These are phyloP conservation scores for Petrolisthes cinctipes DNA, from an alignment of 2,888 invertebrate species.

Conservation along the genomic window DNA sequence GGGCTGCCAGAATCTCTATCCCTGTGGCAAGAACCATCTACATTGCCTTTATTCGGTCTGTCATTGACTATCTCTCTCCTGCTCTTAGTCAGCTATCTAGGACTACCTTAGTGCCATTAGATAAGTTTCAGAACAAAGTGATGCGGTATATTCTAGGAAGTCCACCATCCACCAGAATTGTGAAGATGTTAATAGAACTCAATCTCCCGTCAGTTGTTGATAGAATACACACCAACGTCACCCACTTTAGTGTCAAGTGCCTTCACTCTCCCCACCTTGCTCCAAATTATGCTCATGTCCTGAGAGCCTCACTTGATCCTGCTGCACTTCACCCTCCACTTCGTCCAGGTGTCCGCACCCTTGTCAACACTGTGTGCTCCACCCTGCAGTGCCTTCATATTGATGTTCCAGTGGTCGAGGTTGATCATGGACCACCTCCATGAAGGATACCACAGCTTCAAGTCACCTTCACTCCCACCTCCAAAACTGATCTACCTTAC, in stretches of 20 bases:
- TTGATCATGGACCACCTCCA: not conserved
- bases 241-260: not conserved
- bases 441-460: too few relatives aligned
- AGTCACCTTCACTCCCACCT: too few relatives aligned
- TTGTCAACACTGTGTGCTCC: not conserved
- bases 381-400: not conserved
- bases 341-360: not conserved
- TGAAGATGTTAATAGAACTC: not conserved
- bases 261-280: slow-evolving; percentile 6
- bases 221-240: not conserved
- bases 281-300: not conserved
- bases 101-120: not conserved
- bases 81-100: slow-evolving; percentile 17
- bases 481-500: too few relatives aligned
- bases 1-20: not conserved
- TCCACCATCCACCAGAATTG: not conserved
- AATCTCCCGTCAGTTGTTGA: not conserved
- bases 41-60: not conserved
- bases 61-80: slow-evolving; percentile 8
- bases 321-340: not conserved
- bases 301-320: not conserved
- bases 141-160: not conserved
- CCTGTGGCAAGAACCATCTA: slow-evolving; percentile 19
- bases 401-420: not conserved
- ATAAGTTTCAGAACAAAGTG: not conserved